These are phyloP conservation scores for Ceriagrion tenellum DNA, from an alignment of 2,888 invertebrate species.

Conservation along the genomic window DNA sequence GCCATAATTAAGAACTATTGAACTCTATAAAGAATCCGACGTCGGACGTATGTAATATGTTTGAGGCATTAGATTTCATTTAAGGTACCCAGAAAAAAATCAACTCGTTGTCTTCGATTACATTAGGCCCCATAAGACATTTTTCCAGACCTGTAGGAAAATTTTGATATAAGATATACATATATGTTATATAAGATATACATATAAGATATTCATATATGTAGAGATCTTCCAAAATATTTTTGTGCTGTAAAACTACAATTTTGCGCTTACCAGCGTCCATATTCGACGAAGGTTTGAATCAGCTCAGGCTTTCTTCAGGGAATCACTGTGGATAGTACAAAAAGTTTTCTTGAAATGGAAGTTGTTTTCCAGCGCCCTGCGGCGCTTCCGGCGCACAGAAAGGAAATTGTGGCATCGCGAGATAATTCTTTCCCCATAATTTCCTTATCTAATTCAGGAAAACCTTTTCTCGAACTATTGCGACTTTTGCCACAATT, in stretches of 20 bases:
- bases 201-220: no score
- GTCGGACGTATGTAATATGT: no score
- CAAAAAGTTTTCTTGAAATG: slow-evolving; percentile 26
- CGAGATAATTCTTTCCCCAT: slow-evolving; percentile 28
- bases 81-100: no score
- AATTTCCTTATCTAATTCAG: neutral
- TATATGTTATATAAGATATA: no score
- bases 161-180: no score
- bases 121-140: no score
- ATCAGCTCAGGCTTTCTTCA: neutral
- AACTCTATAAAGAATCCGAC: no score
- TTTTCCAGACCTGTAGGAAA: no score
- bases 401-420: slow-evolving; percentile 53
- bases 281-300: neutral
- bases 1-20: no score
- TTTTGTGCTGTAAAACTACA: neutral
- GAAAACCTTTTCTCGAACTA: neutral
- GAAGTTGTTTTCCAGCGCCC: neutral
- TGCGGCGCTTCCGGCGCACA: slow-evolving; percentile 33
- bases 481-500: neutral
- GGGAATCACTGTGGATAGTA: neutral
- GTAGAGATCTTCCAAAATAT: no score
- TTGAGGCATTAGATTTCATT: no score
- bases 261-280: neutral
- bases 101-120: no score